Base-by-base conservation (phyloP, 2,888 invertebrate species). In the Drosophila ezoana region DNA sequence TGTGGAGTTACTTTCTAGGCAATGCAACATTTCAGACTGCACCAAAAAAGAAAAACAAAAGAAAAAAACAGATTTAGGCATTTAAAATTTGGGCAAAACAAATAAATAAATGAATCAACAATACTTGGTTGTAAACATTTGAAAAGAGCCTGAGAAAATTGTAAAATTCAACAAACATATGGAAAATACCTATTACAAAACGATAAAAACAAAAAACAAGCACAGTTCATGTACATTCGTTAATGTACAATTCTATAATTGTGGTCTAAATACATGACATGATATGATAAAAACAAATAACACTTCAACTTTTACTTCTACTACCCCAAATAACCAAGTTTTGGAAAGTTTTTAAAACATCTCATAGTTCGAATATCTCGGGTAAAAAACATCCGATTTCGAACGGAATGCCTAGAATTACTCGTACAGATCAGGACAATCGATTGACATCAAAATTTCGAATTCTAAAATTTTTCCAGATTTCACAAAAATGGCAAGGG, bases 21-120 rank as follows among this genome's bases (percentile, higher is more conserved):
- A 65, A 62, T 63, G 72, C 77, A 79, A 87, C 81, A 62, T 59
- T 89, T 84, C 87, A 88, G 89, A 89, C 89, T 89, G 89, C 89
- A 89, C 82, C 54, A 38, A 35, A 49, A 53, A 8, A 28, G 2
- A 2, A 28, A 23, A 23, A 23, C 18, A 18, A 18, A 18, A 18
- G 18, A 8, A 23, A 28, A 28, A 35, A 51, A 64, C 33, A 65
- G 45, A 62, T 79, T 79, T 81, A 79, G 81, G 81, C 81, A 81
- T 81, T 81, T 81, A 71, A 71, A 79, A 71, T 44, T 52, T 52
- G 57, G 6, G 14, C n/a, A 14, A 14, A 60, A 43, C 52, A 45
- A 59, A 53, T 38, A 58, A 37, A 32, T 38, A 56, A 53, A 58
- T 47, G 53, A 65, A 54, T 43, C 28, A 56, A 32, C 49, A 53